Evolutionary conservation across 2,797 vertebrate genomes (phyloP).

Genomic region (Sebastiscus tertius): DNA sequence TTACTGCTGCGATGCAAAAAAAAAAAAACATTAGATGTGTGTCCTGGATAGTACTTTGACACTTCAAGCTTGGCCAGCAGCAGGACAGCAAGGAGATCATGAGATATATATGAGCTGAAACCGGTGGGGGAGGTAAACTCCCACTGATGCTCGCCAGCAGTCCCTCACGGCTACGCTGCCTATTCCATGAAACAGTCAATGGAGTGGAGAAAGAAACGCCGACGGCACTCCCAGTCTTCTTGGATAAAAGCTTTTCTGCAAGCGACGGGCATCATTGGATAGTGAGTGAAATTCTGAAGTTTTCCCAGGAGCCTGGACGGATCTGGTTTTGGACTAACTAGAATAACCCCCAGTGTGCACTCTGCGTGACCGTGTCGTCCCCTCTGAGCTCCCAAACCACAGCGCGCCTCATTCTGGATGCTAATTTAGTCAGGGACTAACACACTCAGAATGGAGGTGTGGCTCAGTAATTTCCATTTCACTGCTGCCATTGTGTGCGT

Average conservation of each 20-base stretch:
- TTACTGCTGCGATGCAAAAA: conserved; percentile 4
- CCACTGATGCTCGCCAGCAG: conserved; percentile 23
- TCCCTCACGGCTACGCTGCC: conserved; percentile 33
- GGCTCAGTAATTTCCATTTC: conserved; percentile 31
- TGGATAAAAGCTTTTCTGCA: conserved; percentile 41
- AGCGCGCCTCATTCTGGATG: conserved; percentile 40
- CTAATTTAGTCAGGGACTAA: conserved; percentile 35
- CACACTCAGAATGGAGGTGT: background rate
- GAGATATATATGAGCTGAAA: conserved; percentile 16
- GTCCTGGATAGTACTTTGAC: background rate
- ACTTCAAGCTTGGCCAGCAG: conserved; percentile 24
- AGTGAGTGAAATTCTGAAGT: conserved; percentile 28
- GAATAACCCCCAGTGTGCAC: conserved; percentile 49
- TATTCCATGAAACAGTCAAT: conserved; percentile 47
- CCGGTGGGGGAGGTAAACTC: background rate
- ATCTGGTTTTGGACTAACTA: conserved; percentile 27
- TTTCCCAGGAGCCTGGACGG: conserved; percentile 24
- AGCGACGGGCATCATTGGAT: conserved; percentile 46
- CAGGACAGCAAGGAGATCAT: conserved; percentile 15
- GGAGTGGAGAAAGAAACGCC: conserved; percentile 33
- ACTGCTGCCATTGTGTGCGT: background rate
- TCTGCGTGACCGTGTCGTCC: conserved; percentile 5
- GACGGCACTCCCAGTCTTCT: conserved; percentile 23
- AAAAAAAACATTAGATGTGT: background rate
- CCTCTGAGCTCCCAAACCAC: conserved; percentile 9